These are phyloP conservation scores for Ceuthmochares aereus DNA, from an alignment of 2,113 vertebrate genomes.

Conservation along the genomic window DNA sequence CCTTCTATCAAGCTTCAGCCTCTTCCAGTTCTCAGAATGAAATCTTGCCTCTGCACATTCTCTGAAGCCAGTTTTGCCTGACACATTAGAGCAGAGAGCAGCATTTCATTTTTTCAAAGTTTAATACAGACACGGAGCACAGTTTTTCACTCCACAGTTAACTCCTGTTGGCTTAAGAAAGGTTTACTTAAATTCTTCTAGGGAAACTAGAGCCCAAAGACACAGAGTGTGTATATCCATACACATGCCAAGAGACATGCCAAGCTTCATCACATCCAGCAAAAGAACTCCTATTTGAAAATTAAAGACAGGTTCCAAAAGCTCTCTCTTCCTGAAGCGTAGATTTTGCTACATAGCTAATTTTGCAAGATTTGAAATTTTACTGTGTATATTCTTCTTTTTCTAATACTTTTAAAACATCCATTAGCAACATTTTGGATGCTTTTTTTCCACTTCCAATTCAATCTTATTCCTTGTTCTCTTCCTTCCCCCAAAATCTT, in stretches of 20 bases:
- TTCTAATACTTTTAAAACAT: background rate
- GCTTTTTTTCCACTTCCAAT: background rate
- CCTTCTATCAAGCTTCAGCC: background rate
- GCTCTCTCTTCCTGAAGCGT: background rate
- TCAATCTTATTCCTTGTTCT: background rate
- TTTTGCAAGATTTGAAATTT: conserved; percentile 17
- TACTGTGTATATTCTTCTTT: background rate
- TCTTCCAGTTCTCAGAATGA: background rate
- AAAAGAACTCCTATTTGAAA: conserved; percentile 42
- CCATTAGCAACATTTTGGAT: background rate
- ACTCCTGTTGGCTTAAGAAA: conserved; percentile 30
- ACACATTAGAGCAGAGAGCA: background rate
- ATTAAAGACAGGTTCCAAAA: conserved; percentile 64
- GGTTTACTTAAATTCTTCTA: conserved; percentile 50
- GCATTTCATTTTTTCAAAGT: conserved; percentile 14
- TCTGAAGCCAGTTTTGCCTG: background rate
- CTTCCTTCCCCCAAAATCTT: background rate
- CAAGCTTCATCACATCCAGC: conserved; percentile 49
- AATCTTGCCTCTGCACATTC: background rate
- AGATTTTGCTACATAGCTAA: background rate
- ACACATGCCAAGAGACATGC: conserved; percentile 40
- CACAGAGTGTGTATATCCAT: background rate
- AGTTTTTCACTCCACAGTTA: background rate
- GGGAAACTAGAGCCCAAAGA: conserved; percentile 38
- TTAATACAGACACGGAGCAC: background rate